Conservation (phyloP, 2,888 invertebrate species). For the Steinernema hermaphroditum region DNA sequence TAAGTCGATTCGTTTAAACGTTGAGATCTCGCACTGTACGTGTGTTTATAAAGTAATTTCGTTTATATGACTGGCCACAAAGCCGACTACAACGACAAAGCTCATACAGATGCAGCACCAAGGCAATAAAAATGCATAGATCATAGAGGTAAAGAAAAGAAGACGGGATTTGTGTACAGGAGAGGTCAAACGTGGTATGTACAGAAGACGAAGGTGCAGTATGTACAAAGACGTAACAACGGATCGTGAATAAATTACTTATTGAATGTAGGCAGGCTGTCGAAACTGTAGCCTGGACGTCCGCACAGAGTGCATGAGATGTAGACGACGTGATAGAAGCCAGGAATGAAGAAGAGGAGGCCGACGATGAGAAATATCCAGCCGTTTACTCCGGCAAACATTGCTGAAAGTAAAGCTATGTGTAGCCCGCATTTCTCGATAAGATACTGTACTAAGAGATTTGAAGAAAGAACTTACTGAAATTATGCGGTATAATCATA, state of each 20-base stretch:
- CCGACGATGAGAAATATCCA: conserved; percentile 55
- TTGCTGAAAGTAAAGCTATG: neutral
- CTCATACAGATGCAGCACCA: neutral
- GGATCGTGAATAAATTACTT: conserved; percentile 31
- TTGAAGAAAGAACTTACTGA: conserved; percentile 43
- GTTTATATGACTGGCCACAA: too few species aligned
- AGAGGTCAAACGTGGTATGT: neutral
- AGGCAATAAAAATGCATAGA: neutral
- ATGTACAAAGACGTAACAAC: neutral
- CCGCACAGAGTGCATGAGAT: conserved; percentile 61
- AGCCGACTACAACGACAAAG: neutral
- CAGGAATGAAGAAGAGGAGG: conserved; percentile 60
- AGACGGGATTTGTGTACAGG: neutral
- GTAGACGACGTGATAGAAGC: conserved; percentile 63
- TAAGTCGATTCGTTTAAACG: neutral
- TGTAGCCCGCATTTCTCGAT: too few species aligned
- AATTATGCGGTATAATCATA: conserved; percentile 50
- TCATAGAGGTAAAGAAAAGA: neutral
- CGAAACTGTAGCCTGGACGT: conserved; percentile 62
- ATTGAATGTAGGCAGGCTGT: conserved; percentile 63
- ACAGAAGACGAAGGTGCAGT: neutral
- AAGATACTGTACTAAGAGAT: too few species aligned
- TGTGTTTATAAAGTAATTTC: too few species aligned
- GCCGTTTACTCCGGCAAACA: conserved; percentile 49
- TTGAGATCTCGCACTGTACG: conserved; percentile 7